Evolutionary conservation across 2,888 invertebrate genomes (phyloP).

Genomic region (Oscheius sp.): DNA sequence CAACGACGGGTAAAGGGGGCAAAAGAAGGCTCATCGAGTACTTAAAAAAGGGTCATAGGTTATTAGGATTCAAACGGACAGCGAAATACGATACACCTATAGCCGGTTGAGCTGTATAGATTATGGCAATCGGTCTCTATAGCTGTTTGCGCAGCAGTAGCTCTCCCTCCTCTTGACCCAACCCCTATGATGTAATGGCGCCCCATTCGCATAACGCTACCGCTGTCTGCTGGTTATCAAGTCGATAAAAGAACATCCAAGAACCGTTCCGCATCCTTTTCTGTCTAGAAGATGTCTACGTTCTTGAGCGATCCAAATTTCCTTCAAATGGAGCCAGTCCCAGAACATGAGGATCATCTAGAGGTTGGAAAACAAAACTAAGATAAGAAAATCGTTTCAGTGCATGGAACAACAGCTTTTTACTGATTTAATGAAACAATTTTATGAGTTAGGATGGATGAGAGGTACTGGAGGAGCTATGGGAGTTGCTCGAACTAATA

Average conservation of each 20-base stretch:
- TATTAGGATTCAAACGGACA: too few relatives aligned
- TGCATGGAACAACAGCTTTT: conserved; percentile 76
- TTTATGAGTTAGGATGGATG: conserved; percentile 93
- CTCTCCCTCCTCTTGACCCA: neutral
- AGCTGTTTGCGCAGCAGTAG: conserved; percentile 18
- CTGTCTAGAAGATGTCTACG: neutral
- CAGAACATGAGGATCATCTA: neutral
- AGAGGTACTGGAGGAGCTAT: conserved; percentile 86
- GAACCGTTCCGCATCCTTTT: neutral
- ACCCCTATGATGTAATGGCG: conserved; percentile 8
- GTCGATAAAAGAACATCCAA: neutral
- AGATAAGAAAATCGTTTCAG: too few relatives aligned
- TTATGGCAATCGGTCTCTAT: too few relatives aligned
- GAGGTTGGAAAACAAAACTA: conserved; percentile 2
- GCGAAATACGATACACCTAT: too few relatives aligned
- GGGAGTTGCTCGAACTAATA: conserved; percentile 36
- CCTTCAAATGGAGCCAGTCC: neutral
- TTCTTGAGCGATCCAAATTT: conserved; percentile 18
- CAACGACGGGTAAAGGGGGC: too few relatives aligned
- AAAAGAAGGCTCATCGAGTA: too few relatives aligned
- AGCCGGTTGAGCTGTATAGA: too few relatives aligned
- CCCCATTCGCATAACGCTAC: conserved; percentile 24
- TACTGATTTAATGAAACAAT: conserved; percentile 86
- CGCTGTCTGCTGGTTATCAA: neutral
- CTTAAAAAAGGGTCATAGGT: too few relatives aligned